Conservation (phyloP, 1,140 invertebrate genomes). For the Luehdorfia chinensis region DNA sequence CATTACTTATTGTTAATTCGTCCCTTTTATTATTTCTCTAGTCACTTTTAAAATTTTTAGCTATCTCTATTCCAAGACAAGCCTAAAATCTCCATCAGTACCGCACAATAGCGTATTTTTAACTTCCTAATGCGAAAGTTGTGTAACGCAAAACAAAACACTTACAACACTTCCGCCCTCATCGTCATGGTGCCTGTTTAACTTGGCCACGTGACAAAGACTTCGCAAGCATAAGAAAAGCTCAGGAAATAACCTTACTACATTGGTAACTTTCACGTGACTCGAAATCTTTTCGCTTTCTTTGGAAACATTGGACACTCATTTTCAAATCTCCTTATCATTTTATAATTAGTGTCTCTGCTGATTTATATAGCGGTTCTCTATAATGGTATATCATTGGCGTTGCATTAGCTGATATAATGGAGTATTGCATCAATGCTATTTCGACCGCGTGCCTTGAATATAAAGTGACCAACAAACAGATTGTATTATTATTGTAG, state of each 20-base stretch:
- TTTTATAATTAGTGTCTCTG: conserved; percentile 2
- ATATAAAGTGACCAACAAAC: conserved; percentile 6
- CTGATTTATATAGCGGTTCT: conserved; percentile 13
- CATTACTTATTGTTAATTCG: no score
- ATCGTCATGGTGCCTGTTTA: no score
- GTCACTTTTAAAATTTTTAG: no score
- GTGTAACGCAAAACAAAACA: no score
- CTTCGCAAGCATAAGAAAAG: no score
- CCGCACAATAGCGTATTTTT: no score
- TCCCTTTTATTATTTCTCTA: no score
- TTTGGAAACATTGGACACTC: neutral
- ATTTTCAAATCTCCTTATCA: conserved; percentile 4
- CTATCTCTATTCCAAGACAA: no score
- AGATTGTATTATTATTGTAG: conserved; percentile 4
- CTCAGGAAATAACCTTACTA: conserved; percentile 8
- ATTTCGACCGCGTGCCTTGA: conserved; percentile 7
- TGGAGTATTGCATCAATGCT: neutral
- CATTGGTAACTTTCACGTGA: conserved; percentile 1
- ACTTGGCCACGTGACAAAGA: no score
- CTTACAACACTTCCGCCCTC: no score
- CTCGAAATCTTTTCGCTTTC: conserved; percentile 6
- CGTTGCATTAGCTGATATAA: conserved; percentile 9
- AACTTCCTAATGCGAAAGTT: no score
- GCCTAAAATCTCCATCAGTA: no score
- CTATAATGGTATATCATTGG: conserved; percentile 7